Evolutionary conservation across 37 sponge, comb jelly and placozoan genomes (phyloP), one percentile per base, ranked within the genome.

Genomic region (Lycopodina hypogea): DNA sequence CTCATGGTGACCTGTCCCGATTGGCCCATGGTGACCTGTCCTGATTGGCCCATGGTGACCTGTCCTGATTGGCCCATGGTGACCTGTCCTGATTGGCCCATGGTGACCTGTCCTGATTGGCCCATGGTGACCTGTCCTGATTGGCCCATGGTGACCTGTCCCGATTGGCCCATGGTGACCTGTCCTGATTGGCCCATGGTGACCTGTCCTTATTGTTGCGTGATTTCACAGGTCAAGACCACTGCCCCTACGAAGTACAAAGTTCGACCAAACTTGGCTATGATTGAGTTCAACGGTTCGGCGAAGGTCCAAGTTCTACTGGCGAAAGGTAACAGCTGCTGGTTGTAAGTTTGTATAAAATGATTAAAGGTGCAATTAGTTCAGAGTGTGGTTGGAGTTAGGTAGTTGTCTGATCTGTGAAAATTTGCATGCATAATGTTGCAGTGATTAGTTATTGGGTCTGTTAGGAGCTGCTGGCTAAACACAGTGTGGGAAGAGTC

Each of bases 161-260:
- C 23, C 66, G 12, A 32, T 24, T 65, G n/a, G n/a, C n/a, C n/a
- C n/a, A n/a, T n/a, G n/a, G n/a, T n/a, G n/a, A n/a, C n/a, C 50
- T 52, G 57, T 18, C n/a, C 53, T 8, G 3, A 14, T 67, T 8
- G 3, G 37, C 38, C 3, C 21, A 35, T 6, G 7, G 17, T 32
- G 37, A 11, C 68, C 68, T 32, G 52, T 51, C 36, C 23, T 34
- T 4, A 32, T 24, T 65, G n/a, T n/a, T n/a, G n/a, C n/a, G n/a
- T n/a, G n/a, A n/a, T n/a, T 26, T 39, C 56, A 22, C 41, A 95
- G 95, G 88, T 95, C 32, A 95, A 95, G 61, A 95, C 95, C 0
- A 95, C 95, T 38, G 92, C 92, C 42, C 95, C 95, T 52, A 62
- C 22, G 3, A 66, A 86, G 11, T 95, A 95, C 72, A 81, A 88